These are phyloP conservation scores for Nomada lathburiana DNA, from an alignment of 2,888 invertebrate genomes.

Conservation along the genomic window DNA sequence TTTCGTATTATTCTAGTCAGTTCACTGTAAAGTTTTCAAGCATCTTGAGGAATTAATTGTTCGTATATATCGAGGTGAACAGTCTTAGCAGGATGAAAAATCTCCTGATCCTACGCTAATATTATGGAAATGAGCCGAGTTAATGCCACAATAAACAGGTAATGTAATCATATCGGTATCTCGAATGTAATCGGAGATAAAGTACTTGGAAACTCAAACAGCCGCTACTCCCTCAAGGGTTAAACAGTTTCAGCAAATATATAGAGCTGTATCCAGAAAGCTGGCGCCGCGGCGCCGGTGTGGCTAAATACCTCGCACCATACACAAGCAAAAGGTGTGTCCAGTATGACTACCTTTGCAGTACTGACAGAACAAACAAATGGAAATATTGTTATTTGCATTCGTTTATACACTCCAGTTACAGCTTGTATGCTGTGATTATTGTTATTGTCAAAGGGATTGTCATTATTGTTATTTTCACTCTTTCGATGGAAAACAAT, in stretches of 20 bases:
- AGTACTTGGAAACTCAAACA: conserved; percentile 39
- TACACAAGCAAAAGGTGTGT: neutral
- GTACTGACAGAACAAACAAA: neutral
- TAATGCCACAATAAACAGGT: neutral
- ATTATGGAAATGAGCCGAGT: neutral
- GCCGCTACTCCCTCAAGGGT: conserved; percentile 10
- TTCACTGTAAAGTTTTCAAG: neutral
- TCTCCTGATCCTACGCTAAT: neutral
- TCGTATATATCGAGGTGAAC: neutral
- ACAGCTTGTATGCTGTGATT: neutral
- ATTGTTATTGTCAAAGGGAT: too few species aligned
- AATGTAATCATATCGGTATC: conserved; percentile 20
- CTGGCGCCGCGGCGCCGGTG: neutral
- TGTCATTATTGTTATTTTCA: neutral
- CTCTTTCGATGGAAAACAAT: neutral
- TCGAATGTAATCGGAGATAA: conserved; percentile 21
- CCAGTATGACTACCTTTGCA: neutral
- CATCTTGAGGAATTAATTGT: neutral
- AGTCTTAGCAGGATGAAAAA: too few species aligned
- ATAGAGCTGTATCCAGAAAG: neutral
- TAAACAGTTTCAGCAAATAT: conserved; percentile 31
- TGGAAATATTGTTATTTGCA: neutral
- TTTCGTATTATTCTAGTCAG: neutral
- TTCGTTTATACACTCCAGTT: too few species aligned
- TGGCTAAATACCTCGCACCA: neutral